Conservation (phyloP, 2,113 vertebrate species). For the Stigmatopora nigra region DNA sequence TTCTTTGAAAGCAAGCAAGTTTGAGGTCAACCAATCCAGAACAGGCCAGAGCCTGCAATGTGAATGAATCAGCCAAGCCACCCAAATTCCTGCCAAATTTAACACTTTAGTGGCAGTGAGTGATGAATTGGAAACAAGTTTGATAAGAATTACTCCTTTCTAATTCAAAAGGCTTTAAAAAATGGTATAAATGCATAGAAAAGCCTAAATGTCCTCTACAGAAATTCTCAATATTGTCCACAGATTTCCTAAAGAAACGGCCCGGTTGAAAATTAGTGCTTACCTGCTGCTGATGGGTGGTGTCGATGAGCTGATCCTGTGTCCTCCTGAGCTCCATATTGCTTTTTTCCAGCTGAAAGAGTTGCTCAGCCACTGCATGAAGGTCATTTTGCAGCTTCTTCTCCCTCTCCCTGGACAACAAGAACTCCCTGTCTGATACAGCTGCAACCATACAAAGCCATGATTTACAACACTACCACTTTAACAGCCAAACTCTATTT, state of each 20-base stretch:
- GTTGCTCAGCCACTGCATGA: conserved; percentile 33
- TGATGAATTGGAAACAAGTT: not conserved
- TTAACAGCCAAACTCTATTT: not conserved
- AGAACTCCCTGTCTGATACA: conserved; percentile 52
- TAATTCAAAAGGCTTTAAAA: not conserved
- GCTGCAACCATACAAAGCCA: conserved; percentile 36
- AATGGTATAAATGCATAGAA: not conserved
- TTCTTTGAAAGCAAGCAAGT: not conserved
- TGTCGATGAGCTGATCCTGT: conserved; percentile 43
- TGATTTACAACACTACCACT: not conserved
- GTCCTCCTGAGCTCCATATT: conserved; percentile 50
- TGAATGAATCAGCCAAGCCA: conserved; percentile 5
- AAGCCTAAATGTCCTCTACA: too few relatives aligned
- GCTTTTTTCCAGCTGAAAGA: conserved; percentile 55
- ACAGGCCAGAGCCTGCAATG: conserved; percentile 27
- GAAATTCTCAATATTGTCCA: too few relatives aligned
- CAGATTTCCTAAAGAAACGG: too few relatives aligned
- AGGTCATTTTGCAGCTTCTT: conserved; percentile 56
- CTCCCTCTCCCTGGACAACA: conserved; percentile 56
- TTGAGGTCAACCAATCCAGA: not conserved
- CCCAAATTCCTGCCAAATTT: conserved; percentile 7
- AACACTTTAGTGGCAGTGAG: not conserved
- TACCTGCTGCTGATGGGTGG: conserved; percentile 53
- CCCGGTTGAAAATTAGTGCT: too few relatives aligned
- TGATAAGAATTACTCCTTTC: not conserved